These are phyloP conservation scores for Ceyx margarethae DNA, from an alignment of 2,113 vertebrate species.

Conservation along the genomic window DNA sequence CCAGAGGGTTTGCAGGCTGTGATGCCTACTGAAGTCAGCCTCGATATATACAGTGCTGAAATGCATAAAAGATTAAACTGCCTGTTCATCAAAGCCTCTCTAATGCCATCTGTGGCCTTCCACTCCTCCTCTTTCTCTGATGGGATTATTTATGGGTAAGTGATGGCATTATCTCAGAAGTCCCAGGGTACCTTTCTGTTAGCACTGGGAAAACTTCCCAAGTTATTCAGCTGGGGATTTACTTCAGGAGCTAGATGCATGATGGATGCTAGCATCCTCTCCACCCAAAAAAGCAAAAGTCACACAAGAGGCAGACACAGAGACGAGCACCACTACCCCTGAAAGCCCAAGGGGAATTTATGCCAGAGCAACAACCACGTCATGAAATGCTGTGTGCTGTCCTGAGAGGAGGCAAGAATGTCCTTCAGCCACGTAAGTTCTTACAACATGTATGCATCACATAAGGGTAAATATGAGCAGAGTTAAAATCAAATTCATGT, in stretches of 20 bases:
- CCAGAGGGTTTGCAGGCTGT: not conserved
- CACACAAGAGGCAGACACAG: not conserved
- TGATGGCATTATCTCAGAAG: conserved; percentile 62
- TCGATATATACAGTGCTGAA: conserved; percentile 58
- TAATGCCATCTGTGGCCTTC: conserved; percentile 60
- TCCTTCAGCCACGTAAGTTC: rapidly evolving
- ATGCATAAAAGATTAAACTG: conserved; percentile 57
- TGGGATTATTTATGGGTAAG: conserved; percentile 61
- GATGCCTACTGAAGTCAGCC: conserved; percentile 47
- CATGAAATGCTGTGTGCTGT: not conserved
- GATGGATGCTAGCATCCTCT: not conserved
- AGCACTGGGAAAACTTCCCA: conserved; percentile 29
- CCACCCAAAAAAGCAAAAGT: not conserved
- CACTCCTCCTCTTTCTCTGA: conserved; percentile 56
- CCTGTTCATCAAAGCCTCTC: conserved; percentile 64
- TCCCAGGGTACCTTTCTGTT: conserved; percentile 41
- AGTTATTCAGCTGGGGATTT: conserved; percentile 30
- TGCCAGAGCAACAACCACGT: not conserved
- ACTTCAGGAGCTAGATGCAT: not conserved
- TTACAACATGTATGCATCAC: not conserved
- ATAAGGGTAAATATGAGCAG: not conserved
- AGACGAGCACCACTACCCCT: not conserved
- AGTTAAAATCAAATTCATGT: not conserved
- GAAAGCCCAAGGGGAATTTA: not conserved
- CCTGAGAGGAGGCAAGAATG: not conserved